Conservation (phyloP, 2,797 vertebrate species). For the Scolopax rusticola region DNA sequence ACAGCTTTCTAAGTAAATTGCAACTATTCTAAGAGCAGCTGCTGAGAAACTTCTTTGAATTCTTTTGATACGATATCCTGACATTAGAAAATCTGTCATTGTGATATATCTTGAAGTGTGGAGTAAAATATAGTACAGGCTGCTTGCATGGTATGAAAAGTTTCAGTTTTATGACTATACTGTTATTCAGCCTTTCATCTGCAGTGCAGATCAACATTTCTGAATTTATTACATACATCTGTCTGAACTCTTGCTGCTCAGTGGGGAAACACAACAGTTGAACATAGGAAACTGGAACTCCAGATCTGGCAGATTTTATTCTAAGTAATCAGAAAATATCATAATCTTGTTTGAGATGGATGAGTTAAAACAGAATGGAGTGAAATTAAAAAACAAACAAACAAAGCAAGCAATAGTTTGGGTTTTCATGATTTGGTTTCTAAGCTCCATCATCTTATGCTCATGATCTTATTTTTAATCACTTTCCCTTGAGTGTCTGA, state of each 20-base stretch:
- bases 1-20: conserved; percentile 68
- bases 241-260: conserved; percentile 75
- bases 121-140: conserved; percentile 44
- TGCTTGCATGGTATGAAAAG: conserved; percentile 66
- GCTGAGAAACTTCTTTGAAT: conserved; percentile 77
- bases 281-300: conserved; percentile 39
- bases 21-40: conserved; percentile 75
- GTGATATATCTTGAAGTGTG: conserved; percentile 80
- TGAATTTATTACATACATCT: conserved; percentile 78
- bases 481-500: neutral
- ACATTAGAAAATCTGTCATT: conserved; percentile 81
- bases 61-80: conserved; percentile 79
- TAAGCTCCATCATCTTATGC: neutral
- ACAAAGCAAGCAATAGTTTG: neutral
- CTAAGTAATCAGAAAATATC: neutral
- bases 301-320: neutral
- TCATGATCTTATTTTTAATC: neutral
- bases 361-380: neutral
- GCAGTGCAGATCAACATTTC: conserved; percentile 69
- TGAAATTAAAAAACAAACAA: neutral
- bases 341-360: neutral
- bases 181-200: conserved; percentile 79
- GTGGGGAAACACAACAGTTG: conserved; percentile 44
- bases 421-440: neutral
- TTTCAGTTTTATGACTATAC: conserved; percentile 71